phyloP scores from a whole-genome alignment of 2,797 vertebrate species.

The Diglossa cyanea region DNA sequence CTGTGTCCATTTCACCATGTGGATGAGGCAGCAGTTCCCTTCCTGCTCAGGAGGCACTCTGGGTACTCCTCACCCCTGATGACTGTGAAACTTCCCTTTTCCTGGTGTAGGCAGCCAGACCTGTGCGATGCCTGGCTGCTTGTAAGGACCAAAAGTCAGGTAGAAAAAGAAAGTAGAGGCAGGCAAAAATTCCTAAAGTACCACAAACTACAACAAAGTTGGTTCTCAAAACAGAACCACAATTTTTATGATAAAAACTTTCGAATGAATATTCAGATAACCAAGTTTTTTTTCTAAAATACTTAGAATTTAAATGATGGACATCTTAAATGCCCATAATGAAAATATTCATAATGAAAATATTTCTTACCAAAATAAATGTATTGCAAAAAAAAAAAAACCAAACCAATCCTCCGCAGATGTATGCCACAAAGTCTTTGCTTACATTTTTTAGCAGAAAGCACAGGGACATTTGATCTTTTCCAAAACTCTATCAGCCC shows the following conservation, averaged over 20 bases:
- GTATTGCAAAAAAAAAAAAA: neutral
- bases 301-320: no score
- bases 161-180: neutral
- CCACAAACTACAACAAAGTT: neutral
- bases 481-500: neutral
- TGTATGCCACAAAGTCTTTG: neutral
- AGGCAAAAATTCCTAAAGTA: neutral
- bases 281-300: no score
- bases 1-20: neutral
- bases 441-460: neutral
- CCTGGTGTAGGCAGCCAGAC: neutral
- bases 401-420: neutral
- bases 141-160: neutral
- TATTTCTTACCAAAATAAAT: neutral
- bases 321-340: no score
- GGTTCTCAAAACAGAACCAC: neutral
- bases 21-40: neutral
- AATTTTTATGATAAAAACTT: neutral
- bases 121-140: neutral
- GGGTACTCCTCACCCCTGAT: neutral
- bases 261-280: no score
- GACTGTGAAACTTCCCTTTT: neutral
- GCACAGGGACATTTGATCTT: neutral
- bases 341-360: neutral
- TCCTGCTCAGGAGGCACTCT: neutral